phyloP scores from a whole-genome alignment of 2,113 vertebrate species.

The Macquaria ambigua region DNA sequence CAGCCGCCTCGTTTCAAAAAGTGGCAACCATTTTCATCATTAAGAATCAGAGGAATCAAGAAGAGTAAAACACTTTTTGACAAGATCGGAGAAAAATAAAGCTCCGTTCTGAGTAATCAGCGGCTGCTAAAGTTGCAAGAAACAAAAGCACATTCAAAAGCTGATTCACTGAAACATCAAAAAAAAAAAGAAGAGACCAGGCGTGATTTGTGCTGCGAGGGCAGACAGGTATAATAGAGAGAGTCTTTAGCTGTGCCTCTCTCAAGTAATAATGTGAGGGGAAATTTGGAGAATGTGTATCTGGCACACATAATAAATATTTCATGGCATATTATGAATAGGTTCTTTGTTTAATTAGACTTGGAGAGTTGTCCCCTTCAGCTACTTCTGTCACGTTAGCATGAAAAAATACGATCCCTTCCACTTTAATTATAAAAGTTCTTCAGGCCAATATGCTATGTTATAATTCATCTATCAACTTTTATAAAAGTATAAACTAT shows the following conservation, averaged over 20 bases:
- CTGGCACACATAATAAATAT: constrained; percentile 72
- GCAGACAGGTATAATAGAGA: constrained; percentile 37
- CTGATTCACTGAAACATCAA: neutral
- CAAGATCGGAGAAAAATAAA: constrained; percentile 1
- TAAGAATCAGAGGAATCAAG: neutral
- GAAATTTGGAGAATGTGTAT: constrained; percentile 60
- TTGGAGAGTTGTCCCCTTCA: constrained; percentile 76
- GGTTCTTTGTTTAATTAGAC: constrained; percentile 80
- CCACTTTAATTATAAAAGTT: constrained; percentile 84
- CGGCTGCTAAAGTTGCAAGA: neutral
- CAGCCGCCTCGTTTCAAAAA: neutral
- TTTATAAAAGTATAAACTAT: constrained; percentile 56
- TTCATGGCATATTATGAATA: constrained; percentile 75
- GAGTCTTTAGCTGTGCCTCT: constrained; percentile 29
- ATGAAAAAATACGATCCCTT: constrained; percentile 75
- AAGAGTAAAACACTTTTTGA: neutral
- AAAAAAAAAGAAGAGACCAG: constrained; percentile 14
- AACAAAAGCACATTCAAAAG: neutral
- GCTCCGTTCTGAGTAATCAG: neutral
- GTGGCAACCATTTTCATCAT: constrained; percentile 2
- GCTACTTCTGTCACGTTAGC: constrained; percentile 79
- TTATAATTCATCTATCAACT: constrained; percentile 75
- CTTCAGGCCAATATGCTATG: constrained; percentile 69
- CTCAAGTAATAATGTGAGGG: constrained; percentile 49
- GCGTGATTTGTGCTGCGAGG: constrained; percentile 12